Evolutionary conservation across 2,797 vertebrate genomes (phyloP).

Genomic region (Staurois parvus): DNA sequence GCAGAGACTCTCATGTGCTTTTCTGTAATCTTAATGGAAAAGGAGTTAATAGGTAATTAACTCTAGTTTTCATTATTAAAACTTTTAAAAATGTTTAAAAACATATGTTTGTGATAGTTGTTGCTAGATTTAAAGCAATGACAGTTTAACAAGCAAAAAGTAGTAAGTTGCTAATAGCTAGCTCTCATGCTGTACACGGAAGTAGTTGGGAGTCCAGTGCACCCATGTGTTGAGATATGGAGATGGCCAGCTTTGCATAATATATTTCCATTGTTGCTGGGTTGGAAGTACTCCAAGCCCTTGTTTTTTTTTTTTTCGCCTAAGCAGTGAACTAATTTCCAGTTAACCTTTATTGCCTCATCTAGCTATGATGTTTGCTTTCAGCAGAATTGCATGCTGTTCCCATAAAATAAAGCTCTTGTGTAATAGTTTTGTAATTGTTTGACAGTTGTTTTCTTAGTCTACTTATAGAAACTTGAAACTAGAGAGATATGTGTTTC

Average conservation of each 20-base stretch:
- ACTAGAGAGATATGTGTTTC: constrained; percentile 20
- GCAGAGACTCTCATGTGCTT: too few species aligned
- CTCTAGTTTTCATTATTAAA: too few species aligned
- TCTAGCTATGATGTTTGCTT: constrained; percentile 65
- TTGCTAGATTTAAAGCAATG: too few species aligned
- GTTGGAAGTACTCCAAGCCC: not conserved
- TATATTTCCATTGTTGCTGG: not conserved
- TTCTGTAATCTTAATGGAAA: too few species aligned
- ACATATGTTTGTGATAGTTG: too few species aligned
- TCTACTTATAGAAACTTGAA: constrained; percentile 24
- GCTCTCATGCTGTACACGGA: too few species aligned
- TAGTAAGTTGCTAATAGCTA: too few species aligned
- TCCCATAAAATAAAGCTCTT: constrained; percentile 73
- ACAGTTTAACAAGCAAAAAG: too few species aligned
- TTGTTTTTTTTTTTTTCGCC: not conserved
- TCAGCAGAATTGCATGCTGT: constrained; percentile 69
- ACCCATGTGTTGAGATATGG: not conserved
- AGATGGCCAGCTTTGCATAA: not conserved
- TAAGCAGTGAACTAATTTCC: constrained; percentile 64
- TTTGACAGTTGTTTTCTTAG: constrained; percentile 42
- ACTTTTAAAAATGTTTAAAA: too few species aligned
- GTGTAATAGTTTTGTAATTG: constrained; percentile 71
- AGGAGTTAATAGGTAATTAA: too few species aligned
- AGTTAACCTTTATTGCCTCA: constrained; percentile 71
- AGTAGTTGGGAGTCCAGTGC: too few species aligned